Evolutionary conservation across 2,113 vertebrate genomes (phyloP).

Genomic region (Eurystomus gularis): DNA sequence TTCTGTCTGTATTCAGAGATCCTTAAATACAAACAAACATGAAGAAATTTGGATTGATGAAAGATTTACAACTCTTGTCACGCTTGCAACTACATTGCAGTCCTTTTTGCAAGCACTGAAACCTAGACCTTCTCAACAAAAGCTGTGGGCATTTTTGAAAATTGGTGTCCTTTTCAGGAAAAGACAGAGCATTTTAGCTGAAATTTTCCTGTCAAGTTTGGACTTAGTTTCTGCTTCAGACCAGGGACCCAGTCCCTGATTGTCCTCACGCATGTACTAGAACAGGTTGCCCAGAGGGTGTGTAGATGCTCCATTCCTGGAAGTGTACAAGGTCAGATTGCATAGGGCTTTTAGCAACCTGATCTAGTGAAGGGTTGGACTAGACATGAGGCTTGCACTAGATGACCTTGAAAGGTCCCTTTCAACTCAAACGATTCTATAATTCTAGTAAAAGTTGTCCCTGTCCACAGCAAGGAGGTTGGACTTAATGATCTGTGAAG

Average conservation of each 20-base stretch:
- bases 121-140: neutral
- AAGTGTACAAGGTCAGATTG: neutral
- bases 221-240: neutral
- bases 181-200: neutral
- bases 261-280: neutral
- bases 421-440: neutral
- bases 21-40: neutral
- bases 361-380: neutral
- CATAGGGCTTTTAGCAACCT: neutral
- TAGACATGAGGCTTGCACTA: neutral
- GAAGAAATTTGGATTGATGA: neutral
- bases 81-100: neutral
- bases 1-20: neutral
- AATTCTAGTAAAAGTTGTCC: neutral
- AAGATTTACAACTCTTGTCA: neutral
- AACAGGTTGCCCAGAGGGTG: neutral
- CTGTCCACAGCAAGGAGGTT: neutral
- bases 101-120: neutral
- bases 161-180: neutral
- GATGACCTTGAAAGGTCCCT: neutral
- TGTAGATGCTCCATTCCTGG: neutral
- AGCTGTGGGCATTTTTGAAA: neutral
- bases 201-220: neutral
- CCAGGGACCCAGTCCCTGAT: neutral
- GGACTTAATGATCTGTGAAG: neutral